Base-by-base conservation (phyloP, 2,888 invertebrate species). In the Eucriotettix oculatus region DNA sequence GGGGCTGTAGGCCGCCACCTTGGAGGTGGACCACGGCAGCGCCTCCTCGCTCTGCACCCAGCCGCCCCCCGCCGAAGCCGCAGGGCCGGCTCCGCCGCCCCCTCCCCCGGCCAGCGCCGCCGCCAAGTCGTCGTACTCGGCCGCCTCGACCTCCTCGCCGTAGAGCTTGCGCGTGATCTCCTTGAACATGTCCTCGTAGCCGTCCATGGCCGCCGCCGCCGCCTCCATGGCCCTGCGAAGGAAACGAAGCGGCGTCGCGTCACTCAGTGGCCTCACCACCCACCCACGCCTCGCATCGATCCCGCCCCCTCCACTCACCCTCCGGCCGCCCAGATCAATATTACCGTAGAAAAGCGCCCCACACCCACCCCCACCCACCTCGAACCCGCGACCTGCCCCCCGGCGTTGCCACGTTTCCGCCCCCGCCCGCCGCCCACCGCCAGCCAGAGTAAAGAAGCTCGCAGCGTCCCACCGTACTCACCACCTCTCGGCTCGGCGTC, bases 141-240 rank as follows among this genome's bases (percentile, higher is more conserved):
- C 63, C 53, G 61, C 58, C 48, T 43, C 57, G 52, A 57, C 54
- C 67, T 91, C 90, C 74, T 90, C 90, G 65, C 91, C 91, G 76
- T 91, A 92, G 67, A 92, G 79, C 77, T 92, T 92, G 73, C 90
- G 83, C 64, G 91, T 91, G 71, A 92, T 91, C 80, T 92, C 92
- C 75, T 91, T 91, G 74, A 88, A 88, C 85, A 88, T 88, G 72
- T 88, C 88, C 76, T 89, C 88, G 77, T 88, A 83, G 72, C 78
- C 79, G 76, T 80, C 80, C 72, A 76, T 78, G 73, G 76, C 83
- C 83, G 63, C 60, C 43, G 62, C 56, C 53, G 59, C 55, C 61
- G 57, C 44, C 40, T n/a, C 56, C 78, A 73, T 71, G 81, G 80
- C 80, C 80, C 79, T 69, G 75, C 73, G 52, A 40, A 58, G 40